Base-by-base conservation (phyloP, 30 jellyfish, hydroid and myxozoan genomes). In the Turritopsis rubra region DNA sequence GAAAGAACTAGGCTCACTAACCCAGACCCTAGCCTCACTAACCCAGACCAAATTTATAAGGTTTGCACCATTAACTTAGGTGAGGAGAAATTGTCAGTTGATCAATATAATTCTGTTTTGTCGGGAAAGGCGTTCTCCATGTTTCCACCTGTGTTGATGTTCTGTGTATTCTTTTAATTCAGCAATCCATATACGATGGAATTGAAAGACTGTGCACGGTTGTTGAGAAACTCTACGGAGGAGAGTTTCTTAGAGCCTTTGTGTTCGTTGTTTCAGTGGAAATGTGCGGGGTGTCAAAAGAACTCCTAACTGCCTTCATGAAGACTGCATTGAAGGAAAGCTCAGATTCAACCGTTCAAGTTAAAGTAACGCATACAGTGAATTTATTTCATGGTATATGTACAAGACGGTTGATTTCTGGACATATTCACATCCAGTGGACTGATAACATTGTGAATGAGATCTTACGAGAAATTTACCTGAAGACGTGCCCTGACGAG, bases 261-360 rank as follows among this genome's bases (percentile, higher is more conserved):
- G 79, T 81, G 13, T 71, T 87, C 19, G 66, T 84, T 73, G 29
- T 88, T 30, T 52, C 96, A 1, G 80, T 79, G 16, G 85, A 89
- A 18, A 82, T 71, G 60, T 83, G 83, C 66, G 96, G 96, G n/a
- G 74, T 88, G 60, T 65, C 96, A 20, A 80, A 68, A 27, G 31
- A 23, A 27, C 77, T 68, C 9, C 77, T 68, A 16, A 9, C 21
- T n/a, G 30, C 8, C 30, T 68, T 68, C 30, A 23, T 68, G 22
- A 68, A 68, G 30, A 68, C 21, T 9, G 77, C 30, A 9, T n/a
- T 68, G 77, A 68, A 68, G 9, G 77, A 68, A 68, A 23, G 9
- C 8, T 23, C 28, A 8, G 31, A 68, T 23, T 17, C 30, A 9
- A 22, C 31, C 0, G 30, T 27, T 9, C 77, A 68, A 27, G 30